Evolutionary conservation across 1,140 invertebrate genomes (phyloP).

Genomic region (Drusus annulatus): DNA sequence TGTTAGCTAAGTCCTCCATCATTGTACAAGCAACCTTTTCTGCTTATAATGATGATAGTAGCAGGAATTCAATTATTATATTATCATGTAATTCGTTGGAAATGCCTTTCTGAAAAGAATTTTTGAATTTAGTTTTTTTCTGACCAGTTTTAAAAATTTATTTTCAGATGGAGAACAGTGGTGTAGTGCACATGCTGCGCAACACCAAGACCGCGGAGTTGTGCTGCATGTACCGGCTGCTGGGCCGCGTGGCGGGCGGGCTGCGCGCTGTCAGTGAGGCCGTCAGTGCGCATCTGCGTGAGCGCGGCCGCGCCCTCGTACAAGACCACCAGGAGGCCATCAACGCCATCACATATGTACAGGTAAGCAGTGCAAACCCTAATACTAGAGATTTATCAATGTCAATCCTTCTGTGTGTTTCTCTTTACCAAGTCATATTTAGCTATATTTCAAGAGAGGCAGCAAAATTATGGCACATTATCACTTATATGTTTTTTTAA

Average conservation of each 20-base stretch:
- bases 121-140: too few relatives aligned
- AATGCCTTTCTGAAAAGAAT: too few relatives aligned
- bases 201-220: constrained; percentile 97
- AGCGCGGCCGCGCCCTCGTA: constrained; percentile 95
- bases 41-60: too few relatives aligned
- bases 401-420: too few relatives aligned
- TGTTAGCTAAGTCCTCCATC: too few relatives aligned
- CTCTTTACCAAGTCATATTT: too few relatives aligned
- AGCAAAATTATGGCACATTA: too few relatives aligned
- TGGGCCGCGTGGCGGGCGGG: constrained; percentile 91
- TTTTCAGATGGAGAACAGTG: constrained; percentile 96
- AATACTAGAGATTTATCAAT: not conserved
- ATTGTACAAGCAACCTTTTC: too few relatives aligned
- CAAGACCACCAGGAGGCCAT: constrained; percentile 89
- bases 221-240: constrained; percentile 97
- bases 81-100: too few relatives aligned
- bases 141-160: not conserved
- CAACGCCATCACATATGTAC: constrained; percentile 97
- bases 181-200: constrained; percentile 98
- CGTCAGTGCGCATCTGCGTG: constrained; percentile 93
- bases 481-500: too few relatives aligned
- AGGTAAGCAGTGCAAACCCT: constrained; percentile 70
- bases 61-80: too few relatives aligned
- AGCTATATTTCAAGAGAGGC: too few relatives aligned
- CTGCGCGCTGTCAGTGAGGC: constrained; percentile 95